phyloP scores from a whole-genome alignment of 2,797 vertebrate genomes.

The Tokudaia muenninki region DNA sequence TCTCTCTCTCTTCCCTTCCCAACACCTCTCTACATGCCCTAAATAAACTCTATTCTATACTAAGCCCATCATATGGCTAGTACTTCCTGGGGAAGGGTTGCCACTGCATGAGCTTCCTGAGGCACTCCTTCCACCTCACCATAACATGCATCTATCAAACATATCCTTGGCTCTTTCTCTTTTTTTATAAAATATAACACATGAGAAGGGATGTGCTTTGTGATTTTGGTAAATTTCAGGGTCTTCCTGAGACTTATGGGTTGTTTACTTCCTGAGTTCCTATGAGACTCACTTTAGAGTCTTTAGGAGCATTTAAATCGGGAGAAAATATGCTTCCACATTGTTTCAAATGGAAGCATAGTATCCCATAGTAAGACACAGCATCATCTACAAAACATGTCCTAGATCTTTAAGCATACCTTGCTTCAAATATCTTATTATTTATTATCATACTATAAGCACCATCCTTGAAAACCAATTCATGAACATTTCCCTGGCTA shows the following conservation, averaged over 20 bases:
- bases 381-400: neutral
- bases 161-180: neutral
- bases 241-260: neutral
- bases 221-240: neutral
- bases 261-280: neutral
- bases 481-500: neutral
- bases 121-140: neutral
- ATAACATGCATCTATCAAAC: neutral
- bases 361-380: too few relatives aligned
- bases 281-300: neutral
- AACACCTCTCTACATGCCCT: neutral
- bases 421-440: neutral
- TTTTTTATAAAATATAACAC: neutral
- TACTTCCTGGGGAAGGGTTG: neutral
- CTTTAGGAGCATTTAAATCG: neutral
- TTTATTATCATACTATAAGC: neutral
- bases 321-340: neutral
- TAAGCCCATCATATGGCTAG: neutral
- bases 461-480: neutral
- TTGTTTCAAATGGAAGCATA: neutral
- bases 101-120: too few relatives aligned
- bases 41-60: neutral
- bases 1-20: too few relatives aligned
- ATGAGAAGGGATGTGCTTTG: neutral
- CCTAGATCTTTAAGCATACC: neutral